phyloP scores from a whole-genome alignment of 2,888 invertebrate species.

The Nomada lathburiana region DNA sequence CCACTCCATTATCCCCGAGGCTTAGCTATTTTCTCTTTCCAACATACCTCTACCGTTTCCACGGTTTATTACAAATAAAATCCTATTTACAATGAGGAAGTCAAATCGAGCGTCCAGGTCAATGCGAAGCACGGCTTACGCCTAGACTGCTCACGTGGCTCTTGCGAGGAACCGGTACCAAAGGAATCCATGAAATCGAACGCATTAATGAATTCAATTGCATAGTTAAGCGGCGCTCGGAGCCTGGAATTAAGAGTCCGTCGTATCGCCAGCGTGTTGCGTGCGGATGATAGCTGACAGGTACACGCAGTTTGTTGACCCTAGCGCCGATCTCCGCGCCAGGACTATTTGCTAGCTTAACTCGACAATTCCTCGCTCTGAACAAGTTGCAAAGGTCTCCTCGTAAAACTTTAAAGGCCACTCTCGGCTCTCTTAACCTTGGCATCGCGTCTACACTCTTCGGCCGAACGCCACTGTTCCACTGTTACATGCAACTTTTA shows the following conservation, averaged over 20 bases:
- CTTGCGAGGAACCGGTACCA: conserved; percentile 10
- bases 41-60: no score
- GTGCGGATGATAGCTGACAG: conserved; percentile 35
- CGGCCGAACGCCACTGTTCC: neutral
- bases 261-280: conserved; percentile 24
- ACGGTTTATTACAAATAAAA: neutral
- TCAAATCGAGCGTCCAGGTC: neutral
- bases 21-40: no score
- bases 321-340: conserved; percentile 9
- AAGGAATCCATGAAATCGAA: conserved; percentile 30
- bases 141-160: neutral
- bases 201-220: conserved; percentile 37
- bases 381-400: conserved; percentile 35
- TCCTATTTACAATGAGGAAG: conserved; percentile 5
- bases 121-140: neutral
- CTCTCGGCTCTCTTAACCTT: conserved; percentile 17
- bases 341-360: conserved; percentile 32
- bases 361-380: conserved; percentile 34
- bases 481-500: neutral
- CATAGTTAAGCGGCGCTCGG: conserved; percentile 27
- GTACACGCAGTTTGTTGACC: conserved; percentile 48
- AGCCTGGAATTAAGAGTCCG: conserved; percentile 32
- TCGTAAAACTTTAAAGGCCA: conserved; percentile 32
- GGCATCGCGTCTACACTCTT: conserved; percentile 12
- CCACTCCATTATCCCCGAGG: no score